These are phyloP conservation scores for Columba livia DNA, from an alignment of 2,113 vertebrate species.

Conservation along the genomic window DNA sequence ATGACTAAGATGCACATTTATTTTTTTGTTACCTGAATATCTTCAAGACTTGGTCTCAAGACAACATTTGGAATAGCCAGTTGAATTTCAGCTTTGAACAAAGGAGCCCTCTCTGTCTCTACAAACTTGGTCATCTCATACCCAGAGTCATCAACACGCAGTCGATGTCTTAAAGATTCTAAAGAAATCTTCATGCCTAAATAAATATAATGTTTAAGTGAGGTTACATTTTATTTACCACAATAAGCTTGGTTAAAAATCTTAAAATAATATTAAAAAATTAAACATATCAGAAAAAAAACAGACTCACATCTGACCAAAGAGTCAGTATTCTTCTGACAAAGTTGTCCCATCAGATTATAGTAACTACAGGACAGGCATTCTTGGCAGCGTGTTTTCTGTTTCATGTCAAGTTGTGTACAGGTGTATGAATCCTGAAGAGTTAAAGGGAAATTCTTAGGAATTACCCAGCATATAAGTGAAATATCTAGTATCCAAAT, in stretches of 20 bases:
- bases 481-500: neutral
- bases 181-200: slow-evolving; percentile 79
- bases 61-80: slow-evolving; percentile 82
- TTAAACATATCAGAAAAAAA: neutral
- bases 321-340: slow-evolving; percentile 82
- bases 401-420: slow-evolving; percentile 74
- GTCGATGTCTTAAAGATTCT: slow-evolving; percentile 74
- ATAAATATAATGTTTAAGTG: neutral
- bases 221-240: neutral
- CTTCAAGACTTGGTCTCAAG: slow-evolving; percentile 80
- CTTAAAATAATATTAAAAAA: neutral
- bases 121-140: slow-evolving; percentile 48
- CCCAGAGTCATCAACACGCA: slow-evolving; percentile 59
- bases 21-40: slow-evolving; percentile 80
- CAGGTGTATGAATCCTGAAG: slow-evolving; percentile 77
- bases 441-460: neutral
- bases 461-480: neutral
- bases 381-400: slow-evolving; percentile 81
- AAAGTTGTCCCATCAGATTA: slow-evolving; percentile 79
- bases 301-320: slow-evolving; percentile 80
- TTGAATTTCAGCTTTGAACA: slow-evolving; percentile 79
- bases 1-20: neutral
- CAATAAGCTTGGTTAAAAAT: neutral
- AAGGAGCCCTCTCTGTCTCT: slow-evolving; percentile 52
- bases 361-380: slow-evolving; percentile 82